Conservation (phyloP, 2,797 vertebrate genomes). For the Antennarius maculatus region DNA sequence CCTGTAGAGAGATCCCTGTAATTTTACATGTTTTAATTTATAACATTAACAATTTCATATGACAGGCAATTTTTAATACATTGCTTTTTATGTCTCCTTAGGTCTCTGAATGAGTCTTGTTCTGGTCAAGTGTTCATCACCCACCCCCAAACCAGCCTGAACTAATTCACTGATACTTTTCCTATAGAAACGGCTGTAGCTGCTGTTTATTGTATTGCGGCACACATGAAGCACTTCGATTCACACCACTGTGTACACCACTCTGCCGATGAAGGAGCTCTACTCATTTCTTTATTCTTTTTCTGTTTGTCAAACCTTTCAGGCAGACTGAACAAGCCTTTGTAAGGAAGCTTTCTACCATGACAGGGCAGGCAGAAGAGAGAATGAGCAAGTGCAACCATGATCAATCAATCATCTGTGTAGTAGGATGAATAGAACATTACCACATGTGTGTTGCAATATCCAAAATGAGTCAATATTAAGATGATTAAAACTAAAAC, state of each 20-base stretch:
- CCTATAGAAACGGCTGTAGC: slow-evolving; percentile 80
- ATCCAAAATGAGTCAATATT: neutral
- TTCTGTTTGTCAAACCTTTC: slow-evolving; percentile 32
- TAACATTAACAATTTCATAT: too few species aligned
- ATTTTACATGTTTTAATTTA: too few species aligned
- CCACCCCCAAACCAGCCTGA: slow-evolving; percentile 30
- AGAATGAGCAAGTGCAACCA: neutral
- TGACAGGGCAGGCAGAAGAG: slow-evolving; percentile 8
- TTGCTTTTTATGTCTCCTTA: slow-evolving; percentile 78
- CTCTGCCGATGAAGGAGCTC: slow-evolving; percentile 17
- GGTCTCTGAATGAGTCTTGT: slow-evolving; percentile 23
- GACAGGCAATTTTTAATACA: slow-evolving; percentile 71
- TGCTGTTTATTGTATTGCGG: slow-evolving; percentile 79
- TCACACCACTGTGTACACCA: slow-evolving; percentile 40
- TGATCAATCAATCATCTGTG: too few species aligned
- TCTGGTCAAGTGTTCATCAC: too few species aligned
- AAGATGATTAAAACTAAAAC: neutral
- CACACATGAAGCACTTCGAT: slow-evolving; percentile 69
- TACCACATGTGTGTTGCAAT: neutral
- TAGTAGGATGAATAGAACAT: too few species aligned
- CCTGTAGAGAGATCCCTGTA: too few species aligned
- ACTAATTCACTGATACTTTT: slow-evolving; percentile 77
- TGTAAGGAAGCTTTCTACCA: slow-evolving; percentile 17
- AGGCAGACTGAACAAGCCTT: slow-evolving; percentile 45
- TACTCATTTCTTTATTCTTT: slow-evolving; percentile 8